Evolutionary conservation across 1,140 invertebrate genomes (phyloP), one percentile per base, ranked within the genome.

Genomic region (Pteromalus puparum): DNA sequence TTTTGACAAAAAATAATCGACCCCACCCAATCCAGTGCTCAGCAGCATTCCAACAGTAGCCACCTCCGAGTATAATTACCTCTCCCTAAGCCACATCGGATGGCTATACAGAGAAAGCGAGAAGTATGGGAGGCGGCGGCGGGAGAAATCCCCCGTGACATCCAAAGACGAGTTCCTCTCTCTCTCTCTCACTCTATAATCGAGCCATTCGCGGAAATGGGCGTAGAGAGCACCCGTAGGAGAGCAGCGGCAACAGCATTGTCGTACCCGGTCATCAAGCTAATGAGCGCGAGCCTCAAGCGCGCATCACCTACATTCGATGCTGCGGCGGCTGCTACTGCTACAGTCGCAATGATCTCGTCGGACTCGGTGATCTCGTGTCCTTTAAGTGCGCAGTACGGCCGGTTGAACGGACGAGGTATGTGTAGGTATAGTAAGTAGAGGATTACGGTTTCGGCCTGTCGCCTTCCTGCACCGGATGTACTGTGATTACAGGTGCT

Each of bases 131-230:
- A 70, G 28, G 26, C 24, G 4, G 24, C n/a, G 21, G 48, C 28
- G 74, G 10, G 61, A 13, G 18, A 70, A 67, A 65, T 24, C 24
- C 18, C 72, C 34, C 34, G 46, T 61, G 53, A 61, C 53, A 61
- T n/a, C 18, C 18, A 61, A 61, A 61, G 53, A 61, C 53, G 53
- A 61, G 53, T n/a, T 6, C 4, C 53, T 61, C 46, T 48, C 42
- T 46, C 42, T 46, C 42, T 46, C 13, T 48, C 53, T 61, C 53
- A 7, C 53, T 61, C 53, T 74, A 74, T 75, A 85, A 81, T 61
- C 38, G 38, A 81, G 53, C 48, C 9, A 30, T 38, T 88, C 83
- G 86, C 83, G 84, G 84, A 88, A 87, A 86, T 86, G 75, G 80
- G 72, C 82, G 82, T 82, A 68, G 24, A 81, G 67, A 70, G 67